Percentiles rank a stretch among this genome's conserved stretches.
Conservation (phyloP, 2,113 vertebrate species). For the Silurus meridionalis region DNA sequence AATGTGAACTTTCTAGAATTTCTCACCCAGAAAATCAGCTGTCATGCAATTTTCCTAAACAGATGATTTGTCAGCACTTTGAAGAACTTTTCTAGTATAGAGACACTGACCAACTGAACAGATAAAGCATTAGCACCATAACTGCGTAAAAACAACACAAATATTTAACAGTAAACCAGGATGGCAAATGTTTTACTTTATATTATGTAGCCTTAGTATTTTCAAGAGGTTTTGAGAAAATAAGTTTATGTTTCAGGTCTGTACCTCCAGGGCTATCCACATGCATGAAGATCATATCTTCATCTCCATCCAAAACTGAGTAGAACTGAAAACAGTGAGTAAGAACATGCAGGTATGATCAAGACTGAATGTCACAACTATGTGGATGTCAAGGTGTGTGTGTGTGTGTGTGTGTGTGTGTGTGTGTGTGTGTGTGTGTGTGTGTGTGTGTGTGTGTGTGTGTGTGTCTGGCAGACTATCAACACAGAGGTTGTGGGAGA, state of each 20-base stretch:
- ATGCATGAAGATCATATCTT: conserved; percentile 81
- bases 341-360: conserved; percentile 37
- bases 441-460: conserved; percentile 17
- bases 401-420: not conserved
- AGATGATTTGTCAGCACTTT: conserved; percentile 65
- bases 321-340: conserved; percentile 72
- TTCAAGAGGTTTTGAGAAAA: not conserved
- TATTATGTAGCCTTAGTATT: not conserved
- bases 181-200: not conserved
- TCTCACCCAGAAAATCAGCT: conserved; percentile 27
- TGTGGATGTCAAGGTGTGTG: conserved; percentile 22
- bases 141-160: not conserved
- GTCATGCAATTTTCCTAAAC: conserved; percentile 33
- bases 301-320: conserved; percentile 78
- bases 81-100: conserved; percentile 58
- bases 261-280: conserved; percentile 80
- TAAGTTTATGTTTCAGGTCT: not conserved
- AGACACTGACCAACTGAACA: not conserved
- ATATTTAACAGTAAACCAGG: not conserved
- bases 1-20: conserved; percentile 11
- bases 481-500: conserved; percentile 56
- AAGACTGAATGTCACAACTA: conserved; percentile 19
- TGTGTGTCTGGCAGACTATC: conserved; percentile 19
- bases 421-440: conserved; percentile 18
- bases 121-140: not conserved